Conservation (phyloP, 2,888 invertebrate genomes). For the Pterobdella sp. region DNA sequence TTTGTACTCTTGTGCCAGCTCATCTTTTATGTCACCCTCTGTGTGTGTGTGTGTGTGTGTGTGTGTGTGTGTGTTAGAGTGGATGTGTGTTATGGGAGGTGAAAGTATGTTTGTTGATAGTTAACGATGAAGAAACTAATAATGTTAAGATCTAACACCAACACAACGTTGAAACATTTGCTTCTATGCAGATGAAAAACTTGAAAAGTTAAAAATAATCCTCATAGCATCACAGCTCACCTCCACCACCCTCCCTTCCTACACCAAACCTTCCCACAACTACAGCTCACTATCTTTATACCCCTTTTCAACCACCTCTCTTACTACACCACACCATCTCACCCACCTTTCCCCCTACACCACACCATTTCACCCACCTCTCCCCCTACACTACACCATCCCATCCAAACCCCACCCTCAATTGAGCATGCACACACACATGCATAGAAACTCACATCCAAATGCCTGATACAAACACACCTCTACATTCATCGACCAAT, state of each 20-base stretch:
- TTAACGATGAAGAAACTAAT: not conserved
- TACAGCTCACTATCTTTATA: too few species aligned
- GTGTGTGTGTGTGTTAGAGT: not conserved
- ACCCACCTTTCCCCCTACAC: not conserved
- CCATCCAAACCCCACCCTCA: not conserved
- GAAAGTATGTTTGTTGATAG: not conserved
- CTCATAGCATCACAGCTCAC: too few species aligned
- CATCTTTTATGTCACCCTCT: slow-evolving; percentile 43
- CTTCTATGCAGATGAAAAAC: too few species aligned
- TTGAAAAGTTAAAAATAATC: too few species aligned
- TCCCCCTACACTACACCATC: not conserved
- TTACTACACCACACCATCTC: too few species aligned
- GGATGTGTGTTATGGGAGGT: not conserved
- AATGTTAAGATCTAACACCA: too few species aligned
- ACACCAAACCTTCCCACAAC: too few species aligned
- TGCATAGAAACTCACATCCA: not conserved
- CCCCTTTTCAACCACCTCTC: too few species aligned
- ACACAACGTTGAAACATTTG: too few species aligned
- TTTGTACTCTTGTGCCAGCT: slow-evolving; percentile 39
- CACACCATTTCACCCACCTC: not conserved
- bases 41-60: not conserved
- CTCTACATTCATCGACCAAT: slow-evolving; percentile 10
- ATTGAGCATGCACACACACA: not conserved
- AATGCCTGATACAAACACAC: too few species aligned
- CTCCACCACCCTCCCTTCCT: too few species aligned